These are phyloP conservation scores for Tholera decimalis DNA, from an alignment of 2,888 invertebrate species.

Conservation along the genomic window DNA sequence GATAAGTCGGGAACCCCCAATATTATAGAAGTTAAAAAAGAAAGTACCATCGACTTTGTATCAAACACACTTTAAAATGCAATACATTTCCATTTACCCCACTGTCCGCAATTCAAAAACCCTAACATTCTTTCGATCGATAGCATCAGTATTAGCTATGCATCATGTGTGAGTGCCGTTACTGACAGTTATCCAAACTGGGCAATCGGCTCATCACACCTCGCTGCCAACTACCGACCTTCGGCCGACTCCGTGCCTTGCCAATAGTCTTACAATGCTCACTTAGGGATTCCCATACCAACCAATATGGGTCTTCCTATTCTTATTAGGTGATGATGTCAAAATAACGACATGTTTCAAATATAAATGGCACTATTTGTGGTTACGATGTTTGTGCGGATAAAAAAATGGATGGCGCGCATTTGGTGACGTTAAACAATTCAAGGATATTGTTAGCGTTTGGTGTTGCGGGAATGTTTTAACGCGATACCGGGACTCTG, in stretches of 20 bases:
- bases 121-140: conserved; percentile 42
- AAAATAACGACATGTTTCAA: conserved; percentile 31
- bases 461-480: too few species aligned
- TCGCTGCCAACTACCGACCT: conserved; percentile 38
- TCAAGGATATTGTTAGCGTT: conserved; percentile 21
- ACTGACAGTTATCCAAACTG: conserved; percentile 72
- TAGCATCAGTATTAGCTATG: conserved; percentile 57
- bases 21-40: too few species aligned
- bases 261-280: conserved; percentile 39
- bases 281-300: conserved; percentile 43
- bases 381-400: conserved; percentile 13
- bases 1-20: too few species aligned
- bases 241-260: conserved; percentile 14
- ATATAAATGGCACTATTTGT: conserved; percentile 29
- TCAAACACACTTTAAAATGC: not conserved
- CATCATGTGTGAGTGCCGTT: conserved; percentile 69
- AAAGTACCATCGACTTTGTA: not conserved
- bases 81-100: conserved; percentile 11
- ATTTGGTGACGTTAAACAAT: not conserved
- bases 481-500: too few species aligned
- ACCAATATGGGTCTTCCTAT: conserved; percentile 5
- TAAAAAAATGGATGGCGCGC: not conserved
- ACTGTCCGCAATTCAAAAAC: conserved; percentile 26
- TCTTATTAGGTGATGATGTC: conserved; percentile 17
- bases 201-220: conserved; percentile 54